Evolutionary conservation across 2,888 invertebrate species (phyloP).

Genomic region (Minunthozetes semirufus): DNA sequence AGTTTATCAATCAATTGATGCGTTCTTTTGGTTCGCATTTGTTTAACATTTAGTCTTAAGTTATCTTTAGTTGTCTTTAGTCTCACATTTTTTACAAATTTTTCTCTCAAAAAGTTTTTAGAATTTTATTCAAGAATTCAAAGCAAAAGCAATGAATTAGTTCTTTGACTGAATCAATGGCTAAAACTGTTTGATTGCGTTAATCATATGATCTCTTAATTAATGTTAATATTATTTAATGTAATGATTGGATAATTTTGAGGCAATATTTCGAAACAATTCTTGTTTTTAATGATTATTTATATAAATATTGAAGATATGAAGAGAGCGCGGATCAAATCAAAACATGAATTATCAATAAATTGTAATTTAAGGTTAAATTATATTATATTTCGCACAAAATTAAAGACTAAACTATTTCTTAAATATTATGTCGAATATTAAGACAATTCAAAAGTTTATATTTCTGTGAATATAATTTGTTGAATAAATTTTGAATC

Average conservation of each 20-base stretch:
- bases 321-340: conserved; percentile 27
- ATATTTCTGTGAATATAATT: conserved; percentile 8
- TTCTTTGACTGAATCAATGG: not conserved
- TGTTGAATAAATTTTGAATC: too few species aligned
- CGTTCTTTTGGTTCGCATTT: conserved; percentile 6
- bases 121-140: not conserved
- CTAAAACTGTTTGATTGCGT: conserved; percentile 11
- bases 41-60: not conserved
- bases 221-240: conserved; percentile 4
- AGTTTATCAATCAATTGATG: not conserved
- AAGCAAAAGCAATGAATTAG: not conserved
- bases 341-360: not conserved
- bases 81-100: not conserved
- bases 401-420: not conserved
- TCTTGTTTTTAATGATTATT: conserved; percentile 1
- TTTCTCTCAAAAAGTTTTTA: not conserved
- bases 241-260: conserved; percentile 11
- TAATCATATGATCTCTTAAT: conserved; percentile 10
- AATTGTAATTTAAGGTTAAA: conserved; percentile 31
- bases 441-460: conserved; percentile 18
- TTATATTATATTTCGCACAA: conserved; percentile 30
- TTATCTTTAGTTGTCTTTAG: too few species aligned
- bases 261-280: conserved; percentile 17
- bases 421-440: conserved; percentile 21
- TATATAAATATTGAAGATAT: not conserved